Evolutionary conservation across 2,888 invertebrate species (phyloP), one percentile per base, ranked within the genome.

Genomic region (Perdita meconis): DNA sequence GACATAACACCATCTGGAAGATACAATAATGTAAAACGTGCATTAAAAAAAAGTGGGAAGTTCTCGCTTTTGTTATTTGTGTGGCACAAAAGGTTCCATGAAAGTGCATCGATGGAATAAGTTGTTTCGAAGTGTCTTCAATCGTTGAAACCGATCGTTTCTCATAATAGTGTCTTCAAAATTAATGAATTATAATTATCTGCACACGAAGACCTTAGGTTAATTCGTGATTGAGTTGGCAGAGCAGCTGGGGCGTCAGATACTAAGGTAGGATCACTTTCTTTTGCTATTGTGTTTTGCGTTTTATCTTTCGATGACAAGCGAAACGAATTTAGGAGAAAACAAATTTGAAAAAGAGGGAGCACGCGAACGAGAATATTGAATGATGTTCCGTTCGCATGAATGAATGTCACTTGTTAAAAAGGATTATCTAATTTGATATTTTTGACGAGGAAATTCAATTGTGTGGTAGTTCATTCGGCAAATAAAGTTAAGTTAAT

Each of bases 191-290:
- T n/a, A n/a, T n/a, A n/a, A n/a, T n/a, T 26, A 8, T 24, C 34
- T 42, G 12, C 61, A 50, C 36, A 5, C 40, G 61, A 67, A 73
- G 56, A 61, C 56, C 12, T 22, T 30, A 0, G 4, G 12, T 13
- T 42, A 30, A 40, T 56, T 40, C 30, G 6, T 30, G 30, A 30
- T 30, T 30, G 30, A 22, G 47, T 47, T 16, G 24, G 8, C 1
- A 26, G 6, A 10, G 6, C 50, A 26, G n/a, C 30, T 36, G n/a
- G n/a, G n/a, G n/a, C 26, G 42, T 1, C 34, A 26, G 47, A 44
- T 30, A 36, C 42, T 38, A 60, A 66, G 55, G 59, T 72, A 72
- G 44, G 55, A 38, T 36, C 16, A n/a, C n/a, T 30, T 30, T 30
- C 26, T 34, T 42, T 19, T 22, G 26, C 40, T 60, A 53, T 16